Evolutionary conservation across 2,113 vertebrate species (phyloP).

Genomic region (Suricata suricatta): DNA sequence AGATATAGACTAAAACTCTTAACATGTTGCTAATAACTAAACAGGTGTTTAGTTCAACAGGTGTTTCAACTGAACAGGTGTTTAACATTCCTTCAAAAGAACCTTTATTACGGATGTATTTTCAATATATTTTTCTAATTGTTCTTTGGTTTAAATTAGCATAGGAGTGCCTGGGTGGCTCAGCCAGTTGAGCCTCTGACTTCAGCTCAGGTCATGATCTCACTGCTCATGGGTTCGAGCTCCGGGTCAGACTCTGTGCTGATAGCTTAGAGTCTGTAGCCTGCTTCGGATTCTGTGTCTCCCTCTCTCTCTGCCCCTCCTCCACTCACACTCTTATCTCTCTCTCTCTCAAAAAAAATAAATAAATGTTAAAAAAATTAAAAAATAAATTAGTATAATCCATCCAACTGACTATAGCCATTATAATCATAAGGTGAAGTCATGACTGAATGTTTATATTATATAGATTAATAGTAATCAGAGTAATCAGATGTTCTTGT

Average conservation of each 20-base stretch:
- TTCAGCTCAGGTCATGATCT: too few relatives aligned
- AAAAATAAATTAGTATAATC: constrained; percentile 43
- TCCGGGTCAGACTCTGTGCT: too few relatives aligned
- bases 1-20: neutral
- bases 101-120: constrained; percentile 48
- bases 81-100: constrained; percentile 7
- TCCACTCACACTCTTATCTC: too few relatives aligned
- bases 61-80: constrained; percentile 52
- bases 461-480: constrained; percentile 33
- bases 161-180: neutral
- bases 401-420: constrained; percentile 29
- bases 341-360: too few relatives aligned
- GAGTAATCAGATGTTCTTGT: constrained; percentile 52
- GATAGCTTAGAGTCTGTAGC: too few relatives aligned
- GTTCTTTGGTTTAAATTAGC: constrained; percentile 54
- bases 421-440: constrained; percentile 47
- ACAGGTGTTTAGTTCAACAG: neutral
- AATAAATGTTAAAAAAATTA: too few relatives aligned
- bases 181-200: too few relatives aligned
- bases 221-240: too few relatives aligned
- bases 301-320: too few relatives aligned
- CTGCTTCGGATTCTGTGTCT: too few relatives aligned
- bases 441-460: constrained; percentile 19
- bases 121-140: constrained; percentile 45
- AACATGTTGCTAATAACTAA: constrained; percentile 20